Base-by-base conservation (phyloP, 1,140 invertebrate species). In the Diprion similis region DNA sequence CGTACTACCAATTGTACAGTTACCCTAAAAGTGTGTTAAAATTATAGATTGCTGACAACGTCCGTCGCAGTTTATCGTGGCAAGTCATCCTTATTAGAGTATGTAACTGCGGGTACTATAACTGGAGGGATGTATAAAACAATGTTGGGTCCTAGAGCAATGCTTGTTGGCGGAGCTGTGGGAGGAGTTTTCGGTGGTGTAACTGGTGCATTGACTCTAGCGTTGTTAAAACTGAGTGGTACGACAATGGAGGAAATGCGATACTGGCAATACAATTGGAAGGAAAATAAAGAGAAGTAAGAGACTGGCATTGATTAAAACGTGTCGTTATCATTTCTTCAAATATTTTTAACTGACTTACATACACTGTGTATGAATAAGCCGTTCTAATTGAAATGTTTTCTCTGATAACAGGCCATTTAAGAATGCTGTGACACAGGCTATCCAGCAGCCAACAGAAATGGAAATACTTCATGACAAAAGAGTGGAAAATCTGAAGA, bases 111-210 rank as follows among this genome's bases (percentile, higher is more conserved):
- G 4, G 94, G 93, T 37, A 82, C 87, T 0, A 8, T 91, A 3
- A 90, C 92, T 0, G 94, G 94, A 17, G 84, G 84, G 8, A 1
- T 92, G 37, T 94, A 92, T 80, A 93, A 91, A 86, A 83, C 90
- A 24, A 86, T 89, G 75, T 78, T 92, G 71, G 94, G 94, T 1
- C 77, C 91, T 1, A 90, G 90, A 74, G 93, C 90, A 9, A 90
- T 90, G 82, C 73, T 92, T 10, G 91, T 92, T 67, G 94, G 94
- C n/a, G 88, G 88, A 48, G 75, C 88, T 48, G 73, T 88, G 83
- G 92, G 92, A 64, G 76, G 82, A 10, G 71, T 82, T 45, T 76
- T 92, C 66, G 91, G 92, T 45, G 76, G 86, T 0, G 66, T 91
- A 15, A 89, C 86, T 71, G 92, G 92, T 15, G 72, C 13, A 7